Conservation (phyloP, 2,113 vertebrate species). For the Onychorhynchus coronatus region DNA sequence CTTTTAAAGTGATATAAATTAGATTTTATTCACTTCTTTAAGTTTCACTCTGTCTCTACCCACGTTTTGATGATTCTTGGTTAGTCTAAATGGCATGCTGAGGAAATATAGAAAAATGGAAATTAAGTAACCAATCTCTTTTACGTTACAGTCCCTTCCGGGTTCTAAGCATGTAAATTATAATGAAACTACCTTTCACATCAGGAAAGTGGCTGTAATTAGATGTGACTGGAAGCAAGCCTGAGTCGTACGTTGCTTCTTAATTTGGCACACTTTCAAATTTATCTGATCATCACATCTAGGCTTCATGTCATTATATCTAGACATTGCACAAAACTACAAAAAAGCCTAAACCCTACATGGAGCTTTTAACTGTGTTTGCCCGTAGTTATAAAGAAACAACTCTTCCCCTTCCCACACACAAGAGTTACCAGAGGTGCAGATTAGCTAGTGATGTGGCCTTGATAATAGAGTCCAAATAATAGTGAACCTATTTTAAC, state of each 20-base stretch:
- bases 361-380: not conserved
- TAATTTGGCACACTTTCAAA: slow-evolving; percentile 1
- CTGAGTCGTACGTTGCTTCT: not conserved
- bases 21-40: not conserved
- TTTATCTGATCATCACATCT: not conserved
- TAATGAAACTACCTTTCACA: not conserved
- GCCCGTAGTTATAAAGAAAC: not conserved
- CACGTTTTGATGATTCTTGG: not conserved
- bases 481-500: not conserved
- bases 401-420: not conserved
- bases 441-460: not conserved
- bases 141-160: not conserved
- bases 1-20: not conserved
- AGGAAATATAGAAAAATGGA: not conserved
- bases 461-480: not conserved
- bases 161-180: not conserved
- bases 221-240: not conserved
- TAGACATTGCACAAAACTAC: not conserved
- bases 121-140: not conserved
- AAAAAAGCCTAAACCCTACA: not conserved
- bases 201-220: slow-evolving; percentile 10
- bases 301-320: not conserved
- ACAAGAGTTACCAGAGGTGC: not conserved
- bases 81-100: not conserved
- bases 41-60: not conserved